Conservation (phyloP, 2,888 invertebrate genomes). For the Coecobrya sp. region DNA sequence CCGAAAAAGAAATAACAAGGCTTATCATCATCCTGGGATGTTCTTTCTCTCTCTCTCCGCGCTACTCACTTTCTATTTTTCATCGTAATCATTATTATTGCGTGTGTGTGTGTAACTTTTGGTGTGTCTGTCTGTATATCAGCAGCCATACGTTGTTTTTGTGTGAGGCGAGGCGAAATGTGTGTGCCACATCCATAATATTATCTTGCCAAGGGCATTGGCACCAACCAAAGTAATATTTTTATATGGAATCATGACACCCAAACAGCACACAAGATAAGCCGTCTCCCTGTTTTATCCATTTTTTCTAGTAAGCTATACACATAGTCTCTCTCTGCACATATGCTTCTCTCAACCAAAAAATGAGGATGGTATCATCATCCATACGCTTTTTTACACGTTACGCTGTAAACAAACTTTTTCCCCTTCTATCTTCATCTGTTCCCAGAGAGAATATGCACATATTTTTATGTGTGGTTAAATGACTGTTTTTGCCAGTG, state of each 20-base stretch:
- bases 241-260: slow-evolving; percentile 49
- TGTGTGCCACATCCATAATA: slow-evolving; percentile 59
- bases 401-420: slow-evolving; percentile 60
- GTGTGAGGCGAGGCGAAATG: slow-evolving; percentile 11
- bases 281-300: neutral
- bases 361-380: neutral
- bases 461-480: slow-evolving; percentile 66
- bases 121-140: neutral
- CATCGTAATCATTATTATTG: neutral
- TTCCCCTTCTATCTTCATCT: slow-evolving; percentile 22
- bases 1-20: slow-evolving; percentile 3
- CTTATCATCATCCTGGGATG: slow-evolving; percentile 27
- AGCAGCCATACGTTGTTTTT: neutral
- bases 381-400: neutral
- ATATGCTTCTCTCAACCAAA: neutral
- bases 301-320: neutral
- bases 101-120: slow-evolving; percentile 5
- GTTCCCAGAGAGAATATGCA: neutral
- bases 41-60: neutral
- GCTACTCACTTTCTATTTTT: neutral
- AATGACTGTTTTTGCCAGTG: slow-evolving; percentile 61
- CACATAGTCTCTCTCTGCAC: neutral
- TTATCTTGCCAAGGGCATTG: slow-evolving; percentile 79
- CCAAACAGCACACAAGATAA: slow-evolving; percentile 41
- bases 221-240: slow-evolving; percentile 53